Base-by-base conservation (phyloP, 2,113 vertebrate species). In the Chitala chitala region DNA sequence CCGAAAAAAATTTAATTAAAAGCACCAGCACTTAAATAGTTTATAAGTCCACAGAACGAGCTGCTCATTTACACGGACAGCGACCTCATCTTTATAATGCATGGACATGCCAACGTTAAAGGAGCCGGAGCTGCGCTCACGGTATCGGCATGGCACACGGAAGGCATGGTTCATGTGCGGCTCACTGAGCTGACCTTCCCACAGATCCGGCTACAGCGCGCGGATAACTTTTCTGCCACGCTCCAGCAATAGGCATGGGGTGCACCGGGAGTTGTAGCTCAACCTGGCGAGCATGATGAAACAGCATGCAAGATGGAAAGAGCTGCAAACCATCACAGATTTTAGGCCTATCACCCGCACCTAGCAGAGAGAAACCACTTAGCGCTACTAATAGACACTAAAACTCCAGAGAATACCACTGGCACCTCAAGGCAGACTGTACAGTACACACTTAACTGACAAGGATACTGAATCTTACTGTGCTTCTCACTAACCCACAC, bases 201-300 rank as follows among this genome's bases (percentile, higher is more conserved):
- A 1, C 9, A 51, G 56, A 63, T 63, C 17, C 51, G 44, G 50
- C 55, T 26, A 22, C 15, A 24, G 10, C 46, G 40, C 44, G 50
- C 26, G 5, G 42, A 29, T 17, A 4, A 36, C 13, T n/a, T n/a
- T 40, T 68, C 36, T 70, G 29, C 9, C 13, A 12, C 29, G 5
- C 58, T 36, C 64, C 6, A 4, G 44, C 12, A 64, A 51, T 3
- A 24, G 17, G 44, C 24, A 69, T 29, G 44, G n/a, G 24, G 44
- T 36, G 56, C 29, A 24, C 22, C 50, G 72, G 42, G 56, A 64
- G 29, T 22, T 36, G 12, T 15, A 29, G 29, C 29, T 50, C 44
- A 48, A 17, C 58, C 58, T 51, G 58, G 38, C 64, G 20, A 33
- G 58, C 15, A 36, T 63, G 72, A 73, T 38, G 72, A 63, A 73